These are phyloP conservation scores for Amblyteles armatorius DNA, from an alignment of 2,888 invertebrate species.

Conservation along the genomic window DNA sequence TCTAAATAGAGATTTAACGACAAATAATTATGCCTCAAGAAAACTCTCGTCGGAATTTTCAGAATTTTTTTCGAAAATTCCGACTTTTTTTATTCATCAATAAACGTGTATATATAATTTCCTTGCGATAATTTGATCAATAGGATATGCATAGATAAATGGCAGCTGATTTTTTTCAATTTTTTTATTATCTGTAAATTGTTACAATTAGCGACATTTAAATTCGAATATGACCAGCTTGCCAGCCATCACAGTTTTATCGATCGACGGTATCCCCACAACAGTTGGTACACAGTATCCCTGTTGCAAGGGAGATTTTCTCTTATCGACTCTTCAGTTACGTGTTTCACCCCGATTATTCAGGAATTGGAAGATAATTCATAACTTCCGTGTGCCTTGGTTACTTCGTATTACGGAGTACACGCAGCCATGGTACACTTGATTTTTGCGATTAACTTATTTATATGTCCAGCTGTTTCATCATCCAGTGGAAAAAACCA, in stretches of 20 bases:
- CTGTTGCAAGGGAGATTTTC: neutral
- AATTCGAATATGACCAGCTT: neutral
- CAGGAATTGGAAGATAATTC: constrained; percentile 9
- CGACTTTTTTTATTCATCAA: neutral
- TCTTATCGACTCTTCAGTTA: constrained; percentile 1
- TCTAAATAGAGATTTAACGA: neutral
- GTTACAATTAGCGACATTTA: constrained; percentile 9
- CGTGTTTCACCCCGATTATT: constrained; percentile 21
- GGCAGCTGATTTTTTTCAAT: neutral
- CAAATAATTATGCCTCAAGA: too few relatives aligned
- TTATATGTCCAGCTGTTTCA: constrained; percentile 88
- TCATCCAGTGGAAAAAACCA: constrained; percentile 92
- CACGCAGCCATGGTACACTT: neutral
- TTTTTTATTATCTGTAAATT: constrained; percentile 37
- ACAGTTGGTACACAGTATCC: neutral
- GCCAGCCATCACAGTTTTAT: neutral
- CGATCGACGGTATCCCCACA: neutral
- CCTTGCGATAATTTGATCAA: neutral
- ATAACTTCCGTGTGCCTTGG: constrained; percentile 37
- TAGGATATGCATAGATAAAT: neutral
- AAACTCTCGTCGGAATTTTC: too few relatives aligned
- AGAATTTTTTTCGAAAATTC: neutral
- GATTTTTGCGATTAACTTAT: neutral
- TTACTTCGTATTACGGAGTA: constrained; percentile 16
- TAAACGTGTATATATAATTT: neutral